Evolutionary conservation across 1,140 invertebrate genomes (phyloP).

Genomic region (Leptinotarsa lineolata): DNA sequence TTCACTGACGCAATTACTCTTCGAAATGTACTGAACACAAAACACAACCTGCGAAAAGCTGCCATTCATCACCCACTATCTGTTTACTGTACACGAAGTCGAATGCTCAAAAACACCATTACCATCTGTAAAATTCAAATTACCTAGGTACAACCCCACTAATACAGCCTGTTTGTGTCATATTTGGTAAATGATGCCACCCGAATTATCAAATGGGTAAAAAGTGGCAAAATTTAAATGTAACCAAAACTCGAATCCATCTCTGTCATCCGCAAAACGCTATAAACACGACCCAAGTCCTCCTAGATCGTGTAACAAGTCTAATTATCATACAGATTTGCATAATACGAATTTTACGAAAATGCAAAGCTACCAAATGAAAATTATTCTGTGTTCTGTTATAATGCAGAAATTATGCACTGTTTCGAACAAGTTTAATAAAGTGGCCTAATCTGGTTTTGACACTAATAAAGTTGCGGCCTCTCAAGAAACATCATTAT

Average conservation of each 20-base stretch:
- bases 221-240: slow-evolving; percentile 39
- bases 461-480: slow-evolving; percentile 23
- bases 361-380: slow-evolving; percentile 23
- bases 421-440: slow-evolving; percentile 19
- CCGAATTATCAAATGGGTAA: slow-evolving; percentile 34
- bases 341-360: slow-evolving; percentile 34
- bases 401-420: slow-evolving; percentile 27
- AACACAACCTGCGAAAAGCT: not conserved
- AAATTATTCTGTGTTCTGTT: slow-evolving; percentile 27
- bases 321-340: slow-evolving; percentile 41
- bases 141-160: slow-evolving; percentile 15
- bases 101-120: slow-evolving; percentile 26
- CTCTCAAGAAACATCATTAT: slow-evolving; percentile 23
- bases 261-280: slow-evolving; percentile 34
- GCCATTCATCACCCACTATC: slow-evolving; percentile 14
- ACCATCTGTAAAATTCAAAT: slow-evolving; percentile 32
- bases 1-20: no score
- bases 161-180: slow-evolving; percentile 37
- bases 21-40: no score
- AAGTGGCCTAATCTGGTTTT: slow-evolving; percentile 24
- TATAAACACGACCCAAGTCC: slow-evolving; percentile 35
- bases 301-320: slow-evolving; percentile 39
- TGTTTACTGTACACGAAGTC: slow-evolving; percentile 12
- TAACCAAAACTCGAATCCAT: slow-evolving; percentile 36
- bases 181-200: slow-evolving; percentile 35